Evolutionary conservation across 2,797 vertebrate species (phyloP).

Genomic region (Sebastes steindachneri): DNA sequence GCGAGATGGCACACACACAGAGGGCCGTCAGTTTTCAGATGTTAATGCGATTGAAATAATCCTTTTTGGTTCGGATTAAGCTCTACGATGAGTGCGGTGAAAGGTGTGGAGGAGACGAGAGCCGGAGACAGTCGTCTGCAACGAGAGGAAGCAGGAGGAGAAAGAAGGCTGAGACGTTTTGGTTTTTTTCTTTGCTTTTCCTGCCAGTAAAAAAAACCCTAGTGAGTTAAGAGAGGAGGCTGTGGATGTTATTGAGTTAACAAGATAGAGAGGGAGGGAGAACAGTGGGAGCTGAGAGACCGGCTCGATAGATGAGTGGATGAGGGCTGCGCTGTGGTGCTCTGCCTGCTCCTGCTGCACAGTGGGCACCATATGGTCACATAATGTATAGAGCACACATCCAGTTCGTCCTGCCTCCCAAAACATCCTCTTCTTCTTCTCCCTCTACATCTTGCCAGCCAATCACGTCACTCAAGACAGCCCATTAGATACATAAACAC

Average conservation of each 20-base stretch:
- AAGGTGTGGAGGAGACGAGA: slow-evolving; percentile 37
- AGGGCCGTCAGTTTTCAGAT: slow-evolving; percentile 46
- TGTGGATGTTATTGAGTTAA: slow-evolving; percentile 77
- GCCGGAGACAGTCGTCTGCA: slow-evolving; percentile 23
- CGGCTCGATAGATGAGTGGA: slow-evolving; percentile 50
- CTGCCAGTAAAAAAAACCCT: background rate
- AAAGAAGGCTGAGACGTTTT: background rate
- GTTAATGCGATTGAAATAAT: slow-evolving; percentile 62
- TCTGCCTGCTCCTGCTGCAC: slow-evolving; percentile 52
- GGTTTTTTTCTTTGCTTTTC: slow-evolving; percentile 6
- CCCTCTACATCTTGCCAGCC: slow-evolving; percentile 25
- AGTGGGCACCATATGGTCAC: slow-evolving; percentile 76
- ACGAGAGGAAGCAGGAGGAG: slow-evolving; percentile 44
- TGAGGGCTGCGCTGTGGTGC: slow-evolving; percentile 49
- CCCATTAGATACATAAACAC: slow-evolving; percentile 63
- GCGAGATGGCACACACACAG: slow-evolving; percentile 4
- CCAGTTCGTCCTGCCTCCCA: slow-evolving; percentile 42
- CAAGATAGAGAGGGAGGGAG: slow-evolving; percentile 61
- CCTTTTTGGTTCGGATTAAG: slow-evolving; percentile 57
- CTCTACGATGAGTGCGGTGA: slow-evolving; percentile 17
- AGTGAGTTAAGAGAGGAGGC: slow-evolving; percentile 51
- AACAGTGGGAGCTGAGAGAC: slow-evolving; percentile 50
- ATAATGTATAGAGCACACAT: slow-evolving; percentile 65
- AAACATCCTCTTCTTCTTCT: slow-evolving; percentile 26
- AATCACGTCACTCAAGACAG: slow-evolving; percentile 69